phyloP scores from a whole-genome alignment of 2,888 invertebrate species.

The Phytoseiulus persimilis region DNA sequence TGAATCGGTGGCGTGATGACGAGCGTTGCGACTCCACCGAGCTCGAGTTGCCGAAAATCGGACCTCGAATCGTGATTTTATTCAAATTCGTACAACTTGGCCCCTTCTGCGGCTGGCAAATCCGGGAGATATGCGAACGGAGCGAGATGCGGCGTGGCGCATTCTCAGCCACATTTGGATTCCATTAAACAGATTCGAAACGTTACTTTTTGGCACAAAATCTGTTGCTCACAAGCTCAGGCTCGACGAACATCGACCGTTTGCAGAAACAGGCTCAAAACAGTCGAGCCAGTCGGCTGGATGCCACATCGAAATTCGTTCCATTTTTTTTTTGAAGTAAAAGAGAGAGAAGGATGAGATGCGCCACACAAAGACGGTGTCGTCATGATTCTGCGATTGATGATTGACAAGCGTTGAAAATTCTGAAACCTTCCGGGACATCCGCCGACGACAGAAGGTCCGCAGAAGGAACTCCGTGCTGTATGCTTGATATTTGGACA shows the following conservation, averaged over 20 bases:
- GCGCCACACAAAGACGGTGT: neutral
- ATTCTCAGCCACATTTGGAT: neutral
- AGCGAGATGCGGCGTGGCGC: neutral
- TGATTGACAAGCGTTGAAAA: neutral
- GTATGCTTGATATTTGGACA: neutral
- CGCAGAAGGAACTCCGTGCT: neutral
- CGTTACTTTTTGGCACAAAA: neutral
- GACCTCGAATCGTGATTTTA: no score
- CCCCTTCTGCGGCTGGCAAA: no score
- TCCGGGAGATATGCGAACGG: neutral
- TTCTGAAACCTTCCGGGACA: conserved; percentile 5
- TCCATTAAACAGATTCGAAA: neutral
- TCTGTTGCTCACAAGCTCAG: neutral
- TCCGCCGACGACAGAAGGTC: neutral
- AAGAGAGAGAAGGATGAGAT: neutral
- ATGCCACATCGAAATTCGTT: neutral
- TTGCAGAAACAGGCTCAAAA: neutral
- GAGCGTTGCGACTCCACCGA: no score
- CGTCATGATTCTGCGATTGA: neutral
- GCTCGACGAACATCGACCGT: neutral
- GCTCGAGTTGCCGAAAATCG: no score
- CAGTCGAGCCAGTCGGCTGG: neutral
- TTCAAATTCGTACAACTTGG: no score
- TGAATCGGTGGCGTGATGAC: no score
- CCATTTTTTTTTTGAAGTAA: neutral